A percentile compares a stretch with the other conserved stretches of the same genome.
Conservation (phyloP, 1,140 invertebrate species). For the Drosophila bocki region DNA sequence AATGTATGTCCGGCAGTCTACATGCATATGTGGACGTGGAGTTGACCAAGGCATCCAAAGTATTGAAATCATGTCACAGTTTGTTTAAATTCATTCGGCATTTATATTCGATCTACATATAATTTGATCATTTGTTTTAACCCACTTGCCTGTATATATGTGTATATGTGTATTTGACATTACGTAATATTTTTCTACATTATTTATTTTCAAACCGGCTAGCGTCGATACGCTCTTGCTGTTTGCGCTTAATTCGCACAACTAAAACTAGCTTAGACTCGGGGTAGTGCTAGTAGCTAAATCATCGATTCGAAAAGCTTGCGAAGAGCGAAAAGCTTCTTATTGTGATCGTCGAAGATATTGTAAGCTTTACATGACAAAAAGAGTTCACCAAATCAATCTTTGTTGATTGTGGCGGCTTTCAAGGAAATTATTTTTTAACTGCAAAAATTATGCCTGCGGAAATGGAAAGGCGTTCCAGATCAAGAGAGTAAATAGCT, state of each 20-base stretch:
- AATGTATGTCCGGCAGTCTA: too few relatives aligned
- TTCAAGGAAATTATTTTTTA: too few relatives aligned
- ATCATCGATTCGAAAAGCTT: not conserved
- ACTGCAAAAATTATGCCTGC: too few relatives aligned
- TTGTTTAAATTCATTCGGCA: not conserved
- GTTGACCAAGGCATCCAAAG: not conserved
- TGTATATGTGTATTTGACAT: not conserved
- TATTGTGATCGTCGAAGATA: not conserved
- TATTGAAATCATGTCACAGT: not conserved
- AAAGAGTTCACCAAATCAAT: too few relatives aligned
- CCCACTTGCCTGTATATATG: not conserved
- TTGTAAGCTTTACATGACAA: too few relatives aligned
- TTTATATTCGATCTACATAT: not conserved
- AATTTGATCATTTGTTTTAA: not conserved
- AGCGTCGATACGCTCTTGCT: not conserved
- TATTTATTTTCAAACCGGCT: conserved; percentile 9
- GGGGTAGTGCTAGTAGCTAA: not conserved
- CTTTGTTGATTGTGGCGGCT: too few relatives aligned
- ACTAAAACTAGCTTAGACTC: conserved; percentile 6
- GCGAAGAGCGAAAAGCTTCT: not conserved
- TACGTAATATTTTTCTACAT: not conserved
- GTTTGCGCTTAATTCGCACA: not conserved
- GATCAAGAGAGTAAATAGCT: too few relatives aligned
- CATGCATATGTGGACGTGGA: not conserved
- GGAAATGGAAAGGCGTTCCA: too few relatives aligned